A percentile compares a stretch with the other conserved stretches of the same genome.
Evolutionary conservation across 2,113 vertebrate genomes (phyloP).

Genomic region (Mormyrus lacerda): DNA sequence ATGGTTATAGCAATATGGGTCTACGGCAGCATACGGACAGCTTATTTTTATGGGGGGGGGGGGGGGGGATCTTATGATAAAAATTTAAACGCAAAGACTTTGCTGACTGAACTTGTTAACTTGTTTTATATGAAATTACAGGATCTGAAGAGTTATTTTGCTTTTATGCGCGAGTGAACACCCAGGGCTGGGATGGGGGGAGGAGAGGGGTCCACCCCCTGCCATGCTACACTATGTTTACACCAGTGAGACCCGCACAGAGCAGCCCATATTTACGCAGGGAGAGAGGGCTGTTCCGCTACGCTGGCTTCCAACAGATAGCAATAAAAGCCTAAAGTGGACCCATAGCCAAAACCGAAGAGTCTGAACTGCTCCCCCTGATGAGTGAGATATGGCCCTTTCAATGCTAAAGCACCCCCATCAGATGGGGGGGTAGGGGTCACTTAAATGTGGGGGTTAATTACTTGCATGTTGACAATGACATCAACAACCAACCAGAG

Average conservation of each 20-base stretch:
- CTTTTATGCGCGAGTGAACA: slow-evolving; percentile 50
- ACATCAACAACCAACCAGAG: slow-evolving; percentile 57
- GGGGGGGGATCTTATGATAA: neutral
- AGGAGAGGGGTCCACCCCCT: neutral
- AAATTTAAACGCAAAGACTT: neutral
- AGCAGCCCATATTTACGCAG: neutral
- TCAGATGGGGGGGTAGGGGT: slow-evolving; percentile 20
- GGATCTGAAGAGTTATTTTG: slow-evolving; percentile 48
- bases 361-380: slow-evolving; percentile 28
- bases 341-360: slow-evolving; percentile 35
- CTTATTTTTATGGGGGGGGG: neutral
- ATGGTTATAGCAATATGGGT: neutral
- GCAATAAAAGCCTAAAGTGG: neutral
- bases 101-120: neutral
- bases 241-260: neutral
- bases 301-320: neutral
- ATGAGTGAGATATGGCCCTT: slow-evolving; percentile 40
- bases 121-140: slow-evolving; percentile 48
- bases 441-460: slow-evolving; percentile 36
- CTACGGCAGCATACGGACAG: neutral
- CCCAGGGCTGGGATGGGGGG: slow-evolving; percentile 35
- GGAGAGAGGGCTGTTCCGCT: neutral
- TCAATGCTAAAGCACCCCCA: slow-evolving; percentile 28
- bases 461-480: slow-evolving; percentile 53
- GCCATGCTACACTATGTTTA: neutral